Evolutionary conservation across 2,113 vertebrate genomes (phyloP).

Genomic region (Pelecanus crispus): DNA sequence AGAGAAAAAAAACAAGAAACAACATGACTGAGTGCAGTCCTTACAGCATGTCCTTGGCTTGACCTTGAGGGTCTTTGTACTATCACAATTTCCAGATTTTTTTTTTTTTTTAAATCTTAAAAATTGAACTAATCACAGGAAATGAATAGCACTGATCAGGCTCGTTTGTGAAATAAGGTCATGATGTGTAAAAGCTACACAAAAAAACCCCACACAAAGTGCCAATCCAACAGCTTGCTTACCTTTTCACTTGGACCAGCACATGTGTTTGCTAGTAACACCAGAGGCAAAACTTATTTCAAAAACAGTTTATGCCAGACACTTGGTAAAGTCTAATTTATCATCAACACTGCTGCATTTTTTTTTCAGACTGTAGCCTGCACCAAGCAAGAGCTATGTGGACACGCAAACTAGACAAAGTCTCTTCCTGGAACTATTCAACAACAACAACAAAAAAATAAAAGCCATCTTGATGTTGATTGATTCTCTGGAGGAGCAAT

Average conservation of each 20-base stretch:
- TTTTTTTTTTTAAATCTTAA: background rate
- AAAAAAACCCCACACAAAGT: too few relatives aligned
- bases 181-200: background rate
- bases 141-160: background rate
- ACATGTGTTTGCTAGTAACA: background rate
- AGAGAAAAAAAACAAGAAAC: background rate
- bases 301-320: background rate
- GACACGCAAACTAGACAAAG: background rate
- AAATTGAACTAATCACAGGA: background rate
- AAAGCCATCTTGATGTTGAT: slow-evolving; percentile 56
- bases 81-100: background rate
- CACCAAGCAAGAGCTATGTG: background rate
- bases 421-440: background rate
- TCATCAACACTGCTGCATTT: background rate
- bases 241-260: background rate
- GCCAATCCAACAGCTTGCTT: background rate
- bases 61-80: background rate
- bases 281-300: background rate
- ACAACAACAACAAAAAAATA: background rate
- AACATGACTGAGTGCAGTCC: background rate
- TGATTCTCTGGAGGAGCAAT: slow-evolving; percentile 83
- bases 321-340: background rate
- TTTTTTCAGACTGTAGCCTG: background rate
- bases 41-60: background rate
- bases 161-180: background rate